Evolutionary conservation across 2,888 invertebrate genomes (phyloP).

Genomic region (Unio delphinus): DNA sequence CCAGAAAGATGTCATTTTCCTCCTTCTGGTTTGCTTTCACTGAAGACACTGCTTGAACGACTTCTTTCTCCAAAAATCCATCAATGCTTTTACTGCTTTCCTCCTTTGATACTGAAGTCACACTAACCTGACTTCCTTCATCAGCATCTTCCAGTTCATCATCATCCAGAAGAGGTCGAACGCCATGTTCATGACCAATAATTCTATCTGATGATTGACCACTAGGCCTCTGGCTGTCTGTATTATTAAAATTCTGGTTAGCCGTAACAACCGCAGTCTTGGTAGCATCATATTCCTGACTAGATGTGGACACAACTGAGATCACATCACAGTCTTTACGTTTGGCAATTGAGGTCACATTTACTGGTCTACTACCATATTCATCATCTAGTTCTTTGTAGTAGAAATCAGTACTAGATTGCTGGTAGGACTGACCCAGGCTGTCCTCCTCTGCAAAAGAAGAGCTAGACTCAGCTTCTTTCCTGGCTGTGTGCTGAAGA

Average conservation of each 20-base stretch:
- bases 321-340: constrained; percentile 39
- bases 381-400: constrained; percentile 69
- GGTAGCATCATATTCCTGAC: constrained; percentile 37
- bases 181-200: constrained; percentile 84
- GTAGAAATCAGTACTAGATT: constrained; percentile 52
- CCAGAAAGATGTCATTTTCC: constrained; percentile 61
- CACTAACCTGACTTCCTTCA: constrained; percentile 21
- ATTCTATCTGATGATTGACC: constrained; percentile 70
- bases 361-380: constrained; percentile 63
- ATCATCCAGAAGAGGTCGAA: constrained; percentile 82
- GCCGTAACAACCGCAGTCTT: constrained; percentile 22
- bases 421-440: constrained; percentile 60
- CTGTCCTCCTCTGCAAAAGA: constrained; percentile 69
- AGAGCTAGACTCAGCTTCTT: constrained; percentile 59
- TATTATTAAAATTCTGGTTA: constrained; percentile 8
- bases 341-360: constrained; percentile 29
- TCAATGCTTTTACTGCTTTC: constrained; percentile 1
- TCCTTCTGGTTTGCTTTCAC: constrained; percentile 16
- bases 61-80: neutral
- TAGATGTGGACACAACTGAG: constrained; percentile 32
- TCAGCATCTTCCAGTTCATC: constrained; percentile 78
- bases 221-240: constrained; percentile 15
- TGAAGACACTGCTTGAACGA: constrained; percentile 26
- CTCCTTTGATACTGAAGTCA: constrained; percentile 6
- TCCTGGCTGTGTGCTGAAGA: constrained; percentile 1